Percentiles rank a stretch among this genome's conserved stretches.
phyloP scores from a whole-genome alignment of 2,113 vertebrate species.

The Cololabis saira region DNA sequence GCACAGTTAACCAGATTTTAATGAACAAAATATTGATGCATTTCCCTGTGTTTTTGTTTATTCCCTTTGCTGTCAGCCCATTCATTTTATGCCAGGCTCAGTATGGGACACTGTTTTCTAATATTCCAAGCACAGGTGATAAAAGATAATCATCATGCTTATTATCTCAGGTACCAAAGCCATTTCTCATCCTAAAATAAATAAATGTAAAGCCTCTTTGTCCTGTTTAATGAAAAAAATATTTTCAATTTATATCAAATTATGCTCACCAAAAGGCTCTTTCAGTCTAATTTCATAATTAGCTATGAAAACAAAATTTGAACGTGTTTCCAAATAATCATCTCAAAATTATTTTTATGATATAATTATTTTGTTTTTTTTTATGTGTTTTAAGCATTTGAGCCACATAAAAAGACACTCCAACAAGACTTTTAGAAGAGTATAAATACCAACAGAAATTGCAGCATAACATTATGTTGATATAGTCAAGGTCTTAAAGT shows the following conservation, averaged over 20 bases:
- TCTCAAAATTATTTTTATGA: too few relatives aligned
- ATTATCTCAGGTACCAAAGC: constrained; percentile 46
- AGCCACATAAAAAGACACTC: neutral
- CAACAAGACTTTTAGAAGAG: neutral
- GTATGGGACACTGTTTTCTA: constrained; percentile 29
- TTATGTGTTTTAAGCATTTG: too few relatives aligned
- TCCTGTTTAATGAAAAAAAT: constrained; percentile 21
- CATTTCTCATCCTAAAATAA: constrained; percentile 23
- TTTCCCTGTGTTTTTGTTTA: too few relatives aligned
- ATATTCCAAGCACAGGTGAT: constrained; percentile 24
- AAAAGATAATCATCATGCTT: constrained; percentile 2
- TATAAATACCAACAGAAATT: neutral
- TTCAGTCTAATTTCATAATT: constrained; percentile 48
- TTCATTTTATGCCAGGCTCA: constrained; percentile 28
- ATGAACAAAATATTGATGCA: too few relatives aligned
- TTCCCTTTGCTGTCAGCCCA: neutral
- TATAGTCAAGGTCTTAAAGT: too few relatives aligned
- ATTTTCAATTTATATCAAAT: constrained; percentile 35
- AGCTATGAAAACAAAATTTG: constrained; percentile 13
- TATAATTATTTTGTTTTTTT: too few relatives aligned
- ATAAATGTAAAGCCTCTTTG: too few relatives aligned
- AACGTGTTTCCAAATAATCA: too few relatives aligned
- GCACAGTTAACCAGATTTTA: too few relatives aligned
- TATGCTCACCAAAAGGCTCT: constrained; percentile 5
- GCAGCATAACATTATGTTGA: too few relatives aligned